Percentiles rank a stretch among this genome's conserved stretches.
These are phyloP conservation scores for Alectura lathami DNA, from an alignment of 2,113 vertebrate genomes.

Conservation along the genomic window DNA sequence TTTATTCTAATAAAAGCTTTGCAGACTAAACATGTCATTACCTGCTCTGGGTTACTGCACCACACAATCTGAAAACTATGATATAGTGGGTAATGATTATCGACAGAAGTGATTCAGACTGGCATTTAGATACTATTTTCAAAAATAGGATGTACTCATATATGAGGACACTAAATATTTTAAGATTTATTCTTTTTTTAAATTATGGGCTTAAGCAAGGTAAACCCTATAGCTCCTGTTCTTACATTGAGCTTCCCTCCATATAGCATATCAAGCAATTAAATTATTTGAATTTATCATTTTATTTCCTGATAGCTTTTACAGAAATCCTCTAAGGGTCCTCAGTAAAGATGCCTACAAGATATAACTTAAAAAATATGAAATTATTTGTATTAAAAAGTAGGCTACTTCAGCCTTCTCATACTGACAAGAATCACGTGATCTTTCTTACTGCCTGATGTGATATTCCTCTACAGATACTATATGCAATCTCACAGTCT, in stretches of 20 bases:
- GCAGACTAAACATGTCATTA: not conserved
- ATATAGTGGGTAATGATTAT: not conserved
- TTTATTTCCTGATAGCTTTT: not conserved
- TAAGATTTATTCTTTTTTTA: not conserved
- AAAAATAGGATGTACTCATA: not conserved
- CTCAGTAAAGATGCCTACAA: not conserved
- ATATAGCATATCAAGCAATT: not conserved
- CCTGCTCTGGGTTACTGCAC: not conserved
- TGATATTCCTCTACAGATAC: not conserved
- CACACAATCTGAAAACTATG: not conserved
- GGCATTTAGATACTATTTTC: not conserved
- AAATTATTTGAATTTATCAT: not conserved
- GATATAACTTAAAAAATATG: not conserved
- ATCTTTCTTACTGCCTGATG: not conserved
- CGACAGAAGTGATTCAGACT: not conserved
- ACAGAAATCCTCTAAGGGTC: not conserved
- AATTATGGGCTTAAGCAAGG: not conserved
- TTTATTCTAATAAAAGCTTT: slow-evolving; percentile 68
- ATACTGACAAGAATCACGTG: rapidly evolving
- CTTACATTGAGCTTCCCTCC: not conserved
- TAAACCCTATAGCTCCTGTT: not conserved
- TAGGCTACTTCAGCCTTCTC: not conserved
- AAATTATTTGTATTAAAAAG: not conserved
- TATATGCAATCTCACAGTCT: not conserved
- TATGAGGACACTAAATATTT: not conserved